Percentiles rank a stretch among this genome's conserved stretches.
Conservation (phyloP, 2,888 invertebrate species). For the Drosophila dives region DNA sequence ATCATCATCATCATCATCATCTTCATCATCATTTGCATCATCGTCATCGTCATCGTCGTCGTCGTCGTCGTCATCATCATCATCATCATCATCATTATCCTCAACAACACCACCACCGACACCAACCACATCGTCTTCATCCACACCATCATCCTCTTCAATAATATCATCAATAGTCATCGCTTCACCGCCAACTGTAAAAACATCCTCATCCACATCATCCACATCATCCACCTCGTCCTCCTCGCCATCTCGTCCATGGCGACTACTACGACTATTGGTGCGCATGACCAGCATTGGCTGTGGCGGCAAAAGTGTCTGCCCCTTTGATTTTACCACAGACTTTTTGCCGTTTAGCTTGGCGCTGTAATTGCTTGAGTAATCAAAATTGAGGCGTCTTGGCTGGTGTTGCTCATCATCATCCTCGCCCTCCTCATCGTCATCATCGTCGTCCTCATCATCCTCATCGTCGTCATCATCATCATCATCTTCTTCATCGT, state of each 20-base stretch:
- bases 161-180: conserved; percentile 67
- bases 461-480: conserved; percentile 52
- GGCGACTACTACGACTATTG: not conserved
- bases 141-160: conserved; percentile 61
- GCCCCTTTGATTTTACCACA: conserved; percentile 20
- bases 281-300: conserved; percentile 29
- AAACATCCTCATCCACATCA: conserved; percentile 24
- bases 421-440: conserved; percentile 37
- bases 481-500: conserved; percentile 39
- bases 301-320: not conserved
- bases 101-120: conserved; percentile 52
- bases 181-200: conserved; percentile 22
- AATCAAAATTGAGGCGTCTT: conserved; percentile 19
- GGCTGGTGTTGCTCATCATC: conserved; percentile 17
- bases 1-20: conserved; percentile 50
- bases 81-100: conserved; percentile 48
- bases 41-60: conserved; percentile 45
- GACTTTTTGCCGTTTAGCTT: conserved; percentile 48
- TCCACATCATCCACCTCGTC: conserved; percentile 18
- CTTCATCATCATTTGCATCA: conserved; percentile 35
- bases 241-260: conserved; percentile 29
- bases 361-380: conserved; percentile 14
- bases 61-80: conserved; percentile 43
- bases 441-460: conserved; percentile 50
- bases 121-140: conserved; percentile 50